Base-by-base conservation (phyloP, 92 coral and sea anemone genomes). In the Phenganax marumi region DNA sequence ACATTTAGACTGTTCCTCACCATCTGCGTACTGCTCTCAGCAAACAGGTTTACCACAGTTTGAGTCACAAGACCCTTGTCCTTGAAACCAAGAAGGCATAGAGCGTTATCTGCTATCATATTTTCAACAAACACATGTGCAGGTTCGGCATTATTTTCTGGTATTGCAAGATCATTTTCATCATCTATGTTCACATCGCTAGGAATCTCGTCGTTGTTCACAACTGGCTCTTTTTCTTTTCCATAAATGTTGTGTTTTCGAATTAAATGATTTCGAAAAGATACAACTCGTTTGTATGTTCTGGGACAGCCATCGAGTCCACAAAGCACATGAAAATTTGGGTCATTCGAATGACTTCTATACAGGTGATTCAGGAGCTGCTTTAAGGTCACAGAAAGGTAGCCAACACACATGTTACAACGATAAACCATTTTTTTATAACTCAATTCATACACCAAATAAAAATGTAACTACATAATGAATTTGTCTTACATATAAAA, bases 291-390 rank as follows among this genome's bases (percentile, higher is more conserved):
- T 72, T 75, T 70, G 83, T 88, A 88, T 24, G 88, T 84, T 82
- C 86, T 88, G 81, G 88, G 71, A 79, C 90, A 88, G 50, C 88
- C 88, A 71, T 84, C 83, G 52, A 88, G 76, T 50, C 90, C 90
- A 84, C 90, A 88, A 19, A 88, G 82, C 46, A 88, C 86, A 80
- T 88, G 90, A 49, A 88, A 88, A 68, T 79, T 88, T 51, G 90
- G 82, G 66, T 84, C 85, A 84, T 79, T 72, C 70, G 63, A 61
- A 81, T 88, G 88, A 76, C 60, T 51, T 79, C 85, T 76, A 56
- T 81, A 79, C 52, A 84, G 75, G 79, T 84, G 90, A 62, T 84
- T 78, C 73, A 88, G 56, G 66, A 88, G 76, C 47, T 48, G 57
- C 17, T 63, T 77, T 63, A 88, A 75, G 26, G 81, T 22, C n/a